Evolutionary conservation across 1,140 invertebrate species (phyloP).

Genomic region (Marisa cornuarietis): DNA sequence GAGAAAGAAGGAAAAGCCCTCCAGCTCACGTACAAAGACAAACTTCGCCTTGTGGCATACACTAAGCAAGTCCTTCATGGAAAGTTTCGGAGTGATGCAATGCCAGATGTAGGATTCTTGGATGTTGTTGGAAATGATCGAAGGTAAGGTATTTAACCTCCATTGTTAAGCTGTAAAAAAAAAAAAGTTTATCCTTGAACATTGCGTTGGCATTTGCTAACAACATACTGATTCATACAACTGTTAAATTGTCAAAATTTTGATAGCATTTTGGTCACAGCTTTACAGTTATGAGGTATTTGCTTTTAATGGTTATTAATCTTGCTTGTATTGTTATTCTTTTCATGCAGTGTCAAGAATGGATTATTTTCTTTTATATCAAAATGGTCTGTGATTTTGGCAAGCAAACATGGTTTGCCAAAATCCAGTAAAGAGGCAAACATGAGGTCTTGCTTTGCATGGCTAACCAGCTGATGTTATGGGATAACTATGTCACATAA

Average conservation of each 20-base stretch:
- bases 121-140: constrained; percentile 95
- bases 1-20: constrained; percentile 93
- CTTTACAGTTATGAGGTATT: too few species aligned
- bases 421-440: too few species aligned
- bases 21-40: constrained; percentile 92
- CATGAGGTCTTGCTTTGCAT: too few species aligned
- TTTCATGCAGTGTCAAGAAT: too few species aligned
- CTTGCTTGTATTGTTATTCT: too few species aligned
- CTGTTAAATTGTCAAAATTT: background rate
- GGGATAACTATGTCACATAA: too few species aligned
- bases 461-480: too few species aligned
- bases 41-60: constrained; percentile 88
- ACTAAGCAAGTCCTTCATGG: constrained; percentile 91
- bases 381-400: too few species aligned
- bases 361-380: too few species aligned
- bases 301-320: too few species aligned
- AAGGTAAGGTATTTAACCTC: constrained; percentile 68
- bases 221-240: background rate
- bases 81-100: constrained; percentile 79
- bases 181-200: background rate
- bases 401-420: too few species aligned
- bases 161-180: constrained; percentile 1
- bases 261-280: background rate
- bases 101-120: constrained; percentile 87
- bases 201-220: background rate